Conservation (phyloP, 2,113 vertebrate species). For the Psophia crepitans region DNA sequence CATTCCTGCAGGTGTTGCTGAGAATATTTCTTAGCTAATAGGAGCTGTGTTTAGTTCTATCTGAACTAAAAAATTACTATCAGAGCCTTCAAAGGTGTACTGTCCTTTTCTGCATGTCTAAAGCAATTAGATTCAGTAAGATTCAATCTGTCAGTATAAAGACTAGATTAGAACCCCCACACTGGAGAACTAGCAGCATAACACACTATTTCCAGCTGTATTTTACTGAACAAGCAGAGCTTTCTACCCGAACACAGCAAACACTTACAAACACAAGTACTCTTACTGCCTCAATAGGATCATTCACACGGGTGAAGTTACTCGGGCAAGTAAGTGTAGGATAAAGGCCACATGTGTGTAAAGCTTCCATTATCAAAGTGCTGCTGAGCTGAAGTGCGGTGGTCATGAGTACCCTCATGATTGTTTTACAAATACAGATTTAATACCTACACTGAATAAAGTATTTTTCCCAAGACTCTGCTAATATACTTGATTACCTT, state of each 20-base stretch:
- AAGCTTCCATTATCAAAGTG: neutral
- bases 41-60: neutral
- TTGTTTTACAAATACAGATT: neutral
- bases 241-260: neutral
- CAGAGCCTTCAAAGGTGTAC: neutral
- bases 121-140: neutral
- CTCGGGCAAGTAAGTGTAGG: neutral
- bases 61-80: neutral
- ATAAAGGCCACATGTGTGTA: neutral
- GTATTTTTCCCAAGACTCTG: slow-evolving; percentile 15
- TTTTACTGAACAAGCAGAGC: neutral
- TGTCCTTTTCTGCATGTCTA: neutral
- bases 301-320: neutral
- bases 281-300: neutral
- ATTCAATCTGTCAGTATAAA: neutral
- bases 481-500: neutral
- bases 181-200: neutral
- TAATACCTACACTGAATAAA: neutral
- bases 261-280: neutral
- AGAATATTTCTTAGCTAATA: neutral
- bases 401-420: neutral
- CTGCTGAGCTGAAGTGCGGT: neutral
- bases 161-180: neutral
- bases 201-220: neutral
- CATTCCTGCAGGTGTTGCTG: neutral